Percentiles rank a stretch among this genome's conserved stretches.
phyloP scores from a whole-genome alignment of 2,113 vertebrate species.

The Erpornis zantholeuca region DNA sequence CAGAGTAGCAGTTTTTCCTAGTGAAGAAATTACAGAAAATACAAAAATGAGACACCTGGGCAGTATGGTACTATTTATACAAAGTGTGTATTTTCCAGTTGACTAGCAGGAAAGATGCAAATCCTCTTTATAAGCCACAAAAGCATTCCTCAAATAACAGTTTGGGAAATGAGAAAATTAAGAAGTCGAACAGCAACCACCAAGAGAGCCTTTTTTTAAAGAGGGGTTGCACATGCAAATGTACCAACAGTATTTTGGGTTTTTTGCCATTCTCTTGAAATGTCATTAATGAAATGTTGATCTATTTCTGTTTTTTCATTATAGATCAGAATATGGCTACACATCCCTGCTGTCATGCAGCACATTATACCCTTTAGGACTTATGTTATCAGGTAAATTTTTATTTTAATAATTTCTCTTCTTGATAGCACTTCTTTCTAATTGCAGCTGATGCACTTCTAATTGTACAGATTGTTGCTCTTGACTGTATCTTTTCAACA shows the following conservation, averaged over 20 bases:
- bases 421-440: not conserved
- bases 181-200: not conserved
- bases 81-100: not conserved
- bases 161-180: not conserved
- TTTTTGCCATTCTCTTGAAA: not conserved
- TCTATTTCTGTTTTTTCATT: slow-evolving; percentile 58
- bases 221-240: not conserved
- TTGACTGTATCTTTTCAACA: not conserved
- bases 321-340: slow-evolving; percentile 99
- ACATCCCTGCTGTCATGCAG: slow-evolving; percentile 99
- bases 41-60: not conserved
- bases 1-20: not conserved
- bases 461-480: not conserved
- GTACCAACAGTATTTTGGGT: not conserved
- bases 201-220: not conserved
- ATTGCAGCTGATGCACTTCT: not conserved
- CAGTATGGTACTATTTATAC: not conserved
- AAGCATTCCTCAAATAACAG: not conserved
- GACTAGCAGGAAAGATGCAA: not conserved
- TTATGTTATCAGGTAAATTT: slow-evolving; percentile 92
- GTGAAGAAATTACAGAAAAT: not conserved
- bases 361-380: slow-evolving; percentile 99
- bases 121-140: not conserved
- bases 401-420: not conserved
- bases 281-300: slow-evolving; percentile 9